These are phyloP conservation scores for Pionites leucogaster DNA, from an alignment of 2,113 vertebrate species.

Conservation along the genomic window DNA sequence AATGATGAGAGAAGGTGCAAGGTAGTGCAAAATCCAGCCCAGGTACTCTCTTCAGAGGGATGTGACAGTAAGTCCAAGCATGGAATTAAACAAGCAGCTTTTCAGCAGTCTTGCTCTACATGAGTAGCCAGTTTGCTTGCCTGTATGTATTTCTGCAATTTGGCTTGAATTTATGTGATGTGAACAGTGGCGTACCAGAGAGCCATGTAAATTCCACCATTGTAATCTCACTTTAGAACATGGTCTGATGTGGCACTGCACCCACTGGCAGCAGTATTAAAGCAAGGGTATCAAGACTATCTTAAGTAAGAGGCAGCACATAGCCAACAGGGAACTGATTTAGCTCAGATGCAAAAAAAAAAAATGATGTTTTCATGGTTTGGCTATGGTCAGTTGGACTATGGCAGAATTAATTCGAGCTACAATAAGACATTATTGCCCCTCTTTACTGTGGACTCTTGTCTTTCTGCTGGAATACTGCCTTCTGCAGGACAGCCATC, in stretches of 20 bases:
- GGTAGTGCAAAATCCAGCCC: not conserved
- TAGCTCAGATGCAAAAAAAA: not conserved
- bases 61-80: not conserved
- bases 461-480: not conserved
- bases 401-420: not conserved
- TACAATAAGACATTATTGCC: not conserved
- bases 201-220: not conserved
- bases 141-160: not conserved
- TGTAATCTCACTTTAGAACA: fast-evolving
- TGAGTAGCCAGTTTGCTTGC: not conserved
- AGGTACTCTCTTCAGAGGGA: not conserved
- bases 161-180: not conserved
- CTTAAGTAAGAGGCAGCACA: not conserved
- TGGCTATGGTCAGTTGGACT: not conserved
- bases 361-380: not conserved
- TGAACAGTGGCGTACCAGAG: not conserved
- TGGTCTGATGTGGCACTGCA: not conserved
- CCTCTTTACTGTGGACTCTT: not conserved
- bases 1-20: not conserved
- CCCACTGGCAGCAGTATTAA: not conserved
- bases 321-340: not conserved
- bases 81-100: not conserved
- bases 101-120: not conserved
- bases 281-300: not conserved
- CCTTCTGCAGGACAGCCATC: not conserved